Percentiles rank a stretch among this genome's conserved stretches.
Conservation (phyloP, 1,140 invertebrate genomes). For the Scaptodrosophila lebanonensis region DNA sequence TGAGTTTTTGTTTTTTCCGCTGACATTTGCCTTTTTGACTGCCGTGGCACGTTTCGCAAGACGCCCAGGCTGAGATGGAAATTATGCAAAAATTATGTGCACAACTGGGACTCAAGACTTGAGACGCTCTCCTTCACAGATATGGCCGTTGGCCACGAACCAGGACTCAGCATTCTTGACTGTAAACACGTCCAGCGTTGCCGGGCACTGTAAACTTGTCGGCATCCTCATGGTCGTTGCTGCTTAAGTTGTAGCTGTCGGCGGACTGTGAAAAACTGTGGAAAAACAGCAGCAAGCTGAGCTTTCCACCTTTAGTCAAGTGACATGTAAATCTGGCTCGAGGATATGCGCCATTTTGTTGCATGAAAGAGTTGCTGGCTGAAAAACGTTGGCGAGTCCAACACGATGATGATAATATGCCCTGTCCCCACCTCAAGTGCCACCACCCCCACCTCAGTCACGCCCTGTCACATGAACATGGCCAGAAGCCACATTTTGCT, state of each 20-base stretch:
- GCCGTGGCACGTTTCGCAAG: constrained; percentile 25
- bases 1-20: constrained; percentile 46
- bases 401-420: constrained; percentile 39
- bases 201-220: constrained; percentile 40
- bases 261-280: background rate
- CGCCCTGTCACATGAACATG: constrained; percentile 26
- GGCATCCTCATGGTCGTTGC: constrained; percentile 20
- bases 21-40: constrained; percentile 59
- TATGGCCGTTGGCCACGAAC: constrained; percentile 14
- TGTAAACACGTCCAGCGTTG: too few species aligned
- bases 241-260: too few species aligned
- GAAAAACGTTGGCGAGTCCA: constrained; percentile 3
- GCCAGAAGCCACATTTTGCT: constrained; percentile 67
- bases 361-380: constrained; percentile 47
- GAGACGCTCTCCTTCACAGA: too few species aligned
- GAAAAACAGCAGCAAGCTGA: background rate
- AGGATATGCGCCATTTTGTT: constrained; percentile 59
- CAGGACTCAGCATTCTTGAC: constrained; percentile 10
- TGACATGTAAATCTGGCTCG: constrained; percentile 69
- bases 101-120: too few species aligned
- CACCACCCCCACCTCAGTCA: constrained; percentile 22
- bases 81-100: constrained; percentile 73
- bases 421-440: constrained; percentile 19
- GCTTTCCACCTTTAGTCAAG: constrained; percentile 51
- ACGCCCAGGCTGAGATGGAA: constrained; percentile 31